Base-by-base conservation (phyloP, 2,888 invertebrate genomes). In the Hypomecis atomaria region DNA sequence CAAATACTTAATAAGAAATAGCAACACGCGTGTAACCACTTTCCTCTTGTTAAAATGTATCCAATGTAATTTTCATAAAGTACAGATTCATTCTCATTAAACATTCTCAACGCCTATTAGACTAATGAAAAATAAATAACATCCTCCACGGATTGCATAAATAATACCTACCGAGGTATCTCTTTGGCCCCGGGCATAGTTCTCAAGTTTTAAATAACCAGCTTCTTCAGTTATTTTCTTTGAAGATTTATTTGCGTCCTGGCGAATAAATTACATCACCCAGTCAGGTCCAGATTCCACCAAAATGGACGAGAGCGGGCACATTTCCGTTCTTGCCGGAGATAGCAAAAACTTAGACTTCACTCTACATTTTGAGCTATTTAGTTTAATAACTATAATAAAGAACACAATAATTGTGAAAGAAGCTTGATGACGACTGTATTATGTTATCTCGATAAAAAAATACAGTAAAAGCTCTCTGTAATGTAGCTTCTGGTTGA, bases 191-290 rank as follows among this genome's bases (percentile, higher is more conserved):
- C 64, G 44, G 75, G 81, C 78, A 62, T 66, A 73, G 76, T 77
- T 75, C 75, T 78, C 78, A 78, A 73, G 75, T 76, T 75, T 74
- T 78, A 78, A 78, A 82, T 82, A 77, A 78, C 73, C 69, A 71
- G 80, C 81, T 82, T 80, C 82, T 80, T 82, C 81, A 82, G 80
- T 62, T 66, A 67, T 74, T 71, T 62, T 72, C 53, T 66, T 66
- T 13, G 34, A 50, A 59, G 55, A 64, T 50, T 56, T 64, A 56
- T 64, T 49, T 23, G 43, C 33, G 42, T 50, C 59, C 64, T 59
- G 64, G 45, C 47, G 59, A 54, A 63, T 59, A 59, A 59, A 52
- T 52, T 40, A 52, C 6, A 6, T 23, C 49, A 37, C 11, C 37
- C 8, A 5, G 5, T 33, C 11, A 13, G 36, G 11, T 49, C 23